Conservation (phyloP, 2,888 invertebrate species). For the Sarcophaga variegata region DNA sequence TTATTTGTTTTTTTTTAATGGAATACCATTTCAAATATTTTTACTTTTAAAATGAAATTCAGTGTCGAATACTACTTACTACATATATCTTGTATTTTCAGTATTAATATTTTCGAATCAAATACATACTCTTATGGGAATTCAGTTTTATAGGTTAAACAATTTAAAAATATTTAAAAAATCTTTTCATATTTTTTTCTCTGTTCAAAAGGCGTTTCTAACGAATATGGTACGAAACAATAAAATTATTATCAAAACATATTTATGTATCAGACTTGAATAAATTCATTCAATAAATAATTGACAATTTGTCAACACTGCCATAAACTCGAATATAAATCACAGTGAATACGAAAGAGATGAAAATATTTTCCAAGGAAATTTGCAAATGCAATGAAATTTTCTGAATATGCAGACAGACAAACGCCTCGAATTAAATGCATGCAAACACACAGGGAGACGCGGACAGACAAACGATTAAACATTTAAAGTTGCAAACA, state of each 20-base stretch:
- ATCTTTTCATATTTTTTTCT: background rate
- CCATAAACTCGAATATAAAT: conserved; percentile 46
- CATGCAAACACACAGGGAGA: background rate
- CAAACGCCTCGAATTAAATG: background rate
- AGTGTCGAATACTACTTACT: no score
- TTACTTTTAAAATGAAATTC: background rate
- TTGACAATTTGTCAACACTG: conserved; percentile 46
- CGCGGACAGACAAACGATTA: background rate
- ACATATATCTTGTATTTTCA: background rate
- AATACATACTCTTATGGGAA: background rate
- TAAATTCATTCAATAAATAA: conserved; percentile 33
- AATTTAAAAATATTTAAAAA: conserved; percentile 3
- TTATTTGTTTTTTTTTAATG: no score
- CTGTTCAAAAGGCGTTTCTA: background rate
- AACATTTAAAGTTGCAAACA: background rate
- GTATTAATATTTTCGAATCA: background rate
- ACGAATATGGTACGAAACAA: conserved; percentile 13
- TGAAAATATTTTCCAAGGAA: conserved; percentile 36
- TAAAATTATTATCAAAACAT: conserved; percentile 48
- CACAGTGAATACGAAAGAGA: conserved; percentile 18
- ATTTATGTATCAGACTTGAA: background rate
- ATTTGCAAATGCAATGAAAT: background rate
- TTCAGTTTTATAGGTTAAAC: conserved; percentile 11
- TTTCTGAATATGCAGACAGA: conserved; percentile 24
- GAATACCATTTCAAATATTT: no score